Conservation (phyloP, 2,797 vertebrate species). For the Clarias pachynema region DNA sequence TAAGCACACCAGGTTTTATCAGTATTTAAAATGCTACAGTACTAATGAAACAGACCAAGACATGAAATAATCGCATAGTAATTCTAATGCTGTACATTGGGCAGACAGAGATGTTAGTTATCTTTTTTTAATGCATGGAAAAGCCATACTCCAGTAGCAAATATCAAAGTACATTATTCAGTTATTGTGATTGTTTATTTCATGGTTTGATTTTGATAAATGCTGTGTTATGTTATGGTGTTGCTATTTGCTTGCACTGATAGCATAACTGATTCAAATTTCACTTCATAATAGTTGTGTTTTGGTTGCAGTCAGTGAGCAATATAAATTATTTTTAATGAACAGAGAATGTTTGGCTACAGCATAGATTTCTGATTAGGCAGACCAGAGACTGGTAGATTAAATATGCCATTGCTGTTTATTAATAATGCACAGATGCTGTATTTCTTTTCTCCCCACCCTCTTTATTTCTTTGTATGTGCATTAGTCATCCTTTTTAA, state of each 20-base stretch:
- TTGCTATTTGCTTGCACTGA: background rate
- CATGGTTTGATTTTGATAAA: slow-evolving; percentile 17
- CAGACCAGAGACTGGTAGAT: slow-evolving; percentile 48
- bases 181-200: background rate
- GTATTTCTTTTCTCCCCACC: slow-evolving; percentile 24
- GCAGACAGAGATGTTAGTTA: background rate
- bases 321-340: slow-evolving; percentile 57
- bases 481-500: slow-evolving; percentile 20
- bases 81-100: background rate
- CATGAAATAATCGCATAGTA: background rate
- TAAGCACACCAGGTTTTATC: slow-evolving; percentile 18
- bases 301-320: slow-evolving; percentile 49
- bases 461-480: slow-evolving; percentile 17
- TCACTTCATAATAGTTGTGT: slow-evolving; percentile 21
- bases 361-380: slow-evolving; percentile 46
- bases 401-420: slow-evolving; percentile 51
- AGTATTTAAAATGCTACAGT: slow-evolving; percentile 26
- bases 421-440: slow-evolving; percentile 55
- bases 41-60: too few species aligned
- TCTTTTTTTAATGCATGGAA: background rate
- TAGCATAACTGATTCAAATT: slow-evolving; percentile 26
- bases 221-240: background rate
- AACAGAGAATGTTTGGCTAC: slow-evolving; percentile 48
- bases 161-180: background rate
- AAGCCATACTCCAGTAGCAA: background rate